phyloP scores from a whole-genome alignment of 2,888 invertebrate species.

The Lacanobia wlatinum region DNA sequence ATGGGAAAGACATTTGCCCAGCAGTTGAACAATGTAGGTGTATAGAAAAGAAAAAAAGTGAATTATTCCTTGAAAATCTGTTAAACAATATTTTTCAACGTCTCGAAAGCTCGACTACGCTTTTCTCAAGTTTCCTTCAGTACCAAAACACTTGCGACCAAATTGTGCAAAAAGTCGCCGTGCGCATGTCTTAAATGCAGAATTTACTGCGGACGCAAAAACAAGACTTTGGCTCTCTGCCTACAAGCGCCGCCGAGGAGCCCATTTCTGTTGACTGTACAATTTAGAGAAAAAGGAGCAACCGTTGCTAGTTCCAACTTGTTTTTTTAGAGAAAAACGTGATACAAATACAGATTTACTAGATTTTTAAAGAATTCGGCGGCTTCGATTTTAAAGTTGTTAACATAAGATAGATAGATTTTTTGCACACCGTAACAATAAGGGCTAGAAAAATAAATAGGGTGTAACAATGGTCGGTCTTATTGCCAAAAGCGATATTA shows the following conservation, averaged over 20 bases:
- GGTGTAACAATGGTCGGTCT: no score
- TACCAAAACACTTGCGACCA: slow-evolving; percentile 22
- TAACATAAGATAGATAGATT: background rate
- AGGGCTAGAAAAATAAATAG: no score
- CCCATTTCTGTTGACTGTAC: slow-evolving; percentile 54
- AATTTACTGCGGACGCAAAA: slow-evolving; percentile 57
- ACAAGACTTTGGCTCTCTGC: slow-evolving; percentile 57
- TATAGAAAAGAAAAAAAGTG: background rate
- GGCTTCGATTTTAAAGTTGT: background rate
- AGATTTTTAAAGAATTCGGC: slow-evolving; percentile 1
- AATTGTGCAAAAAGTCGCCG: slow-evolving; percentile 37
- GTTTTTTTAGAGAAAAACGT: slow-evolving; percentile 16
- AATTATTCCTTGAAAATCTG: background rate
- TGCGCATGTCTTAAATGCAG: slow-evolving; percentile 50
- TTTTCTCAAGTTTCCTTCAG: slow-evolving; percentile 21
- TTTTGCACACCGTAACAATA: no score
- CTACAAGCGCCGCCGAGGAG: slow-evolving; percentile 41
- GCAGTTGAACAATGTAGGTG: no score
- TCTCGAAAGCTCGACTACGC: background rate
- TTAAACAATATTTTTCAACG: background rate
- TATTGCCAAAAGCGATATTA: no score
- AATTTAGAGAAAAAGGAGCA: slow-evolving; percentile 47
- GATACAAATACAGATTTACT: slow-evolving; percentile 18
- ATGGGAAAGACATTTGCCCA: background rate
- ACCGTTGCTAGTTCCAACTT: slow-evolving; percentile 22